Percentiles rank a stretch among this genome's conserved stretches.
Conservation (phyloP, 2,797 vertebrate species). For the Diglossa cyanea region DNA sequence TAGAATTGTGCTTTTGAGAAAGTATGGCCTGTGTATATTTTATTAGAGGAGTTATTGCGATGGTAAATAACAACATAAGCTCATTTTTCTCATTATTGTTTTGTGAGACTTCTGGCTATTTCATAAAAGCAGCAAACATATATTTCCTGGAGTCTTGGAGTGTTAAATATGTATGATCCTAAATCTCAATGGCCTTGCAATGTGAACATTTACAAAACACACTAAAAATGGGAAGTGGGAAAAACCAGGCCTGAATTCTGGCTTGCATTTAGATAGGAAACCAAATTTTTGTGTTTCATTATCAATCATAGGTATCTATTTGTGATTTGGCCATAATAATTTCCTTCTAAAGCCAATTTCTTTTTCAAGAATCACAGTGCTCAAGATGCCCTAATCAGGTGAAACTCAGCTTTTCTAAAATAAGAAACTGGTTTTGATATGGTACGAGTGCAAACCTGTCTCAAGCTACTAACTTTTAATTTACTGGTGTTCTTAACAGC, state of each 20-base stretch:
- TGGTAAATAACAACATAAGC: background rate
- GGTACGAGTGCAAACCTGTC: background rate
- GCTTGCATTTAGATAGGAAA: background rate
- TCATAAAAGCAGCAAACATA: background rate
- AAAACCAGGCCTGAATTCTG: background rate
- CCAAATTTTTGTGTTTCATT: background rate
- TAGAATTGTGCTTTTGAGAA: background rate
- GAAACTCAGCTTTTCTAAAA: constrained; percentile 11
- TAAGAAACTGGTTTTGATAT: background rate
- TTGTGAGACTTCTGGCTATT: background rate
- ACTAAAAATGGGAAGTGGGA: background rate
- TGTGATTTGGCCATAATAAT: background rate
- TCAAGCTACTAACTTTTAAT: constrained; percentile 35
- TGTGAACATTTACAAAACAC: background rate
- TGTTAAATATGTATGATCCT: background rate
- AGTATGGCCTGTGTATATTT: background rate
- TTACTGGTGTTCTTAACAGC: constrained; percentile 7
- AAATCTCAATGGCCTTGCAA: background rate
- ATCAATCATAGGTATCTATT: background rate
- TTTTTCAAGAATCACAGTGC: background rate
- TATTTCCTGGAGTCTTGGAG: background rate
- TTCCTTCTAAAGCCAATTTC: background rate
- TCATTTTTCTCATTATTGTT: background rate
- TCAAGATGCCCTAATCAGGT: background rate
- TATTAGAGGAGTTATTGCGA: background rate